A percentile compares a stretch with the other conserved stretches of the same genome.
phyloP scores from a whole-genome alignment of 2,888 invertebrate genomes.

The Tipula unca region DNA sequence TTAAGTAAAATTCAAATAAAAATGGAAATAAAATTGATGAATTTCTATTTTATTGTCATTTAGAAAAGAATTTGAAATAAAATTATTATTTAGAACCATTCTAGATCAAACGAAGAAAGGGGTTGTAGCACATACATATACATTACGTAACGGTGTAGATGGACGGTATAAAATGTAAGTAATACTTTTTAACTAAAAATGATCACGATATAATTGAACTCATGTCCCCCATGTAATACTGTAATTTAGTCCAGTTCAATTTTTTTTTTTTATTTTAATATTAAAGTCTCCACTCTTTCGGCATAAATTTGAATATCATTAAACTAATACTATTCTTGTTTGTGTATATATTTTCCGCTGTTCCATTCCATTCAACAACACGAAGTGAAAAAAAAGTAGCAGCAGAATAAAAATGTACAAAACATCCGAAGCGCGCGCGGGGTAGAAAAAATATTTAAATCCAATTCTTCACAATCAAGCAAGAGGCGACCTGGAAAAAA shows the following conservation, averaged over 20 bases:
- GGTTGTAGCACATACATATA: neutral
- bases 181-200: neutral
- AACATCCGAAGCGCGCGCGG: neutral
- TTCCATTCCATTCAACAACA: neutral
- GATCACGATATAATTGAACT: conserved; percentile 14
- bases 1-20: conserved; percentile 14
- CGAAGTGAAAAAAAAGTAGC: neutral
- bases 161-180: neutral
- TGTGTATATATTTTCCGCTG: neutral
- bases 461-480: conserved; percentile 8
- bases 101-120: conserved; percentile 2
- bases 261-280: neutral
- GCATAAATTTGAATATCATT: conserved; percentile 18
- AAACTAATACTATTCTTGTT: conserved; percentile 15
- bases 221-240: neutral
- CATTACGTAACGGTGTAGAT: neutral
- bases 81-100: neutral
- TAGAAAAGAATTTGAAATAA: neutral
- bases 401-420: neutral
- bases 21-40: neutral
- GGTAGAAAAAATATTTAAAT: neutral
- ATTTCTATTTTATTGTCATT: conserved; percentile 8
- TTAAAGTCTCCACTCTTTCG: conserved; percentile 14
- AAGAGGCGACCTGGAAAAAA: neutral
- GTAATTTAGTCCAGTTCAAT: neutral